A percentile compares a stretch with the other conserved stretches of the same genome.
Conservation (phyloP, 2,113 vertebrate species). For the Salvator merianae region DNA sequence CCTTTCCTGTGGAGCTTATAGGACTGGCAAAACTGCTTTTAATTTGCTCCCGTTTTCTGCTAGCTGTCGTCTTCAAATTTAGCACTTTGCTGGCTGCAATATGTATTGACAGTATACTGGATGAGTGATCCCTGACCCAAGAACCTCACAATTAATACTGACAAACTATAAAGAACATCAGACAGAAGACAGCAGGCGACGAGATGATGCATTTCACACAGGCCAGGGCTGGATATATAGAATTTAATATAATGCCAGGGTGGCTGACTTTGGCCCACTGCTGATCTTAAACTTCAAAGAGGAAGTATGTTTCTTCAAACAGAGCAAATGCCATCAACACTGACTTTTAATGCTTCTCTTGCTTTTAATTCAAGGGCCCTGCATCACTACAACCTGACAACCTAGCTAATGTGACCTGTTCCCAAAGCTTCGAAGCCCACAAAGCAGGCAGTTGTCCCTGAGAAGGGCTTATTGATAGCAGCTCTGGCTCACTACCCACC, state of each 20-base stretch:
- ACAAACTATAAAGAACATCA: constrained; percentile 32
- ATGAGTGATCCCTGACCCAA: constrained; percentile 35
- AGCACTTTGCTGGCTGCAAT: constrained; percentile 37
- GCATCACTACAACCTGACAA: not conserved
- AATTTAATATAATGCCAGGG: constrained; percentile 37
- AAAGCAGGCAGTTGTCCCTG: not conserved
- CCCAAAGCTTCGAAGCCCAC: not conserved
- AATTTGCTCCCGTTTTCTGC: constrained; percentile 37
- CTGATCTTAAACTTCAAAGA: constrained; percentile 4
- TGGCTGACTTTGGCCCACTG: constrained; percentile 24
- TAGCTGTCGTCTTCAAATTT: constrained; percentile 48
- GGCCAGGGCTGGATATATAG: not conserved
- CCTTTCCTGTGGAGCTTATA: constrained; percentile 33
- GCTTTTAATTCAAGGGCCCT: not conserved
- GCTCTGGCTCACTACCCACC: not conserved
- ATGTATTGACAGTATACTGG: constrained; percentile 46
- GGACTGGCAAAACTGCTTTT: constrained; percentile 53
- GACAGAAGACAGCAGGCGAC: constrained; percentile 33
- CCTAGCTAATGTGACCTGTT: not conserved
- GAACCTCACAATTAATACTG: constrained; percentile 43
- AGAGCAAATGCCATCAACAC: not conserved
- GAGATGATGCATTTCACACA: constrained; percentile 25
- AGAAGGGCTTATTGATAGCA: not conserved
- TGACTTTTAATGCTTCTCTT: constrained; percentile 8
- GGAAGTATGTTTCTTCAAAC: constrained; percentile 17